These are phyloP conservation scores for Nothoprocta perdicaria DNA, from an alignment of 2,113 vertebrate species.

Conservation along the genomic window DNA sequence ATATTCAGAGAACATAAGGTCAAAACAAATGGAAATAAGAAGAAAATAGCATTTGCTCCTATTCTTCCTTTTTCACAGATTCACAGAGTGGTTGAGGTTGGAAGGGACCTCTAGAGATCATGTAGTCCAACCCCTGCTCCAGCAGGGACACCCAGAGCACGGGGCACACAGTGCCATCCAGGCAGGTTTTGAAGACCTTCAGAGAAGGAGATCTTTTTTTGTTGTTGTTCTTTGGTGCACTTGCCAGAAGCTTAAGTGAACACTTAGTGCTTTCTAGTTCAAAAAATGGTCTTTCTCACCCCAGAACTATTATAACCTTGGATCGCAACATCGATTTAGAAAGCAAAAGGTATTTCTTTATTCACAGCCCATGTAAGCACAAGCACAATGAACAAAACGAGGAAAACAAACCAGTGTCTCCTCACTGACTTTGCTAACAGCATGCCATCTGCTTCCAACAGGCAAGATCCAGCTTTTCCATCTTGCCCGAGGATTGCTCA, in stretches of 20 bases:
- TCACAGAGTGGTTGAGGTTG: too few species aligned
- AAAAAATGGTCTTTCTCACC: not conserved
- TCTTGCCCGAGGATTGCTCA: not conserved
- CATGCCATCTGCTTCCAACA: not conserved
- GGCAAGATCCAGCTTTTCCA: not conserved
- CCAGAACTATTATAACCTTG: not conserved
- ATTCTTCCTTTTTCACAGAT: not conserved
- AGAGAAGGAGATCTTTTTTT: too few species aligned
- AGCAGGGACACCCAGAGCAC: too few species aligned
- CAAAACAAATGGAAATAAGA: not conserved
- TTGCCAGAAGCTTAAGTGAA: not conserved
- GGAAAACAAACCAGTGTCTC: not conserved
- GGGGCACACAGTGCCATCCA: too few species aligned
- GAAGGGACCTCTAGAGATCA: too few species aligned
- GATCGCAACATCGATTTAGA: not conserved
- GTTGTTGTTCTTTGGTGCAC: not conserved
- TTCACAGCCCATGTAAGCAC: slow-evolving; percentile 17
- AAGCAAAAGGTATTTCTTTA: not conserved
- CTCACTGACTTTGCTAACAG: not conserved
- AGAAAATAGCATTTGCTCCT: not conserved
- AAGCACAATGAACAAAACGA: not conserved
- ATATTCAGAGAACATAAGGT: not conserved
- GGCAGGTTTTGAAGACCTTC: too few species aligned
- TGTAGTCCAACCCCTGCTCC: too few species aligned
- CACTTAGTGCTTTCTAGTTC: not conserved